These are phyloP conservation scores for Caenorhabditis sulstoni DNA, from an alignment of 2,888 invertebrate species.

Conservation along the genomic window DNA sequence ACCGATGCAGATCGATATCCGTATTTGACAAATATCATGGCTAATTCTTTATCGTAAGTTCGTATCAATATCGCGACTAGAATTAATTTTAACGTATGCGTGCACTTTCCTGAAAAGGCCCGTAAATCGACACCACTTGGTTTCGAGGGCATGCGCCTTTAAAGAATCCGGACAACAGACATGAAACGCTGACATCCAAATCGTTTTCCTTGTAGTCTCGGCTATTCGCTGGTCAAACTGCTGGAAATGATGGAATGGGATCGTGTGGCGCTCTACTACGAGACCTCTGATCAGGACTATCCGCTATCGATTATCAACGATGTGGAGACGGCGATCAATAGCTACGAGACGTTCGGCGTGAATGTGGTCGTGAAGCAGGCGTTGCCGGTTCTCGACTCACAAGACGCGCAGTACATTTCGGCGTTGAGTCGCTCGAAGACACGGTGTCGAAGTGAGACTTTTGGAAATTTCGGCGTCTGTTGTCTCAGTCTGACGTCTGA, in stretches of 20 bases:
- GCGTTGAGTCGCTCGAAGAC: constrained; percentile 34
- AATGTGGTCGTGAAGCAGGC: constrained; percentile 50
- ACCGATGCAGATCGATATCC: constrained; percentile 59
- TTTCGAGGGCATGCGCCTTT: too few relatives aligned
- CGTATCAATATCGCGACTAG: too few relatives aligned
- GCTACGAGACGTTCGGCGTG: constrained; percentile 5
- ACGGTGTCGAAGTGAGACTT: constrained; percentile 31
- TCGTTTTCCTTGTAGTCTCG: too few relatives aligned
- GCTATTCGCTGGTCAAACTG: constrained; percentile 56
- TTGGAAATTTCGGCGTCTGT: neutral
- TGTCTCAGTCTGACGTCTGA: neutral
- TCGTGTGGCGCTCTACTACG: constrained; percentile 55
- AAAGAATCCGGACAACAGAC: too few relatives aligned
- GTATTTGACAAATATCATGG: constrained; percentile 57
- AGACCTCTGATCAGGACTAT: constrained; percentile 40
- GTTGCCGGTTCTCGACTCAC: constrained; percentile 14
- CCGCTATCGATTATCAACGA: constrained; percentile 54
- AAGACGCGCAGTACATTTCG: constrained; percentile 28
- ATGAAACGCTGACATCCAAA: too few relatives aligned
- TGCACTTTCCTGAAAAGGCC: too few relatives aligned
- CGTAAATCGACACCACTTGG: too few relatives aligned
- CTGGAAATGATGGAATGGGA: constrained; percentile 62
- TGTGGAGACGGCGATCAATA: constrained; percentile 56
- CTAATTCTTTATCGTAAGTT: constrained; percentile 56
- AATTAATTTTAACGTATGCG: too few relatives aligned